Percentiles rank a stretch among this genome's conserved stretches.
phyloP scores from a whole-genome alignment of 2,888 invertebrate species.

The Stegana nigrithorax region DNA sequence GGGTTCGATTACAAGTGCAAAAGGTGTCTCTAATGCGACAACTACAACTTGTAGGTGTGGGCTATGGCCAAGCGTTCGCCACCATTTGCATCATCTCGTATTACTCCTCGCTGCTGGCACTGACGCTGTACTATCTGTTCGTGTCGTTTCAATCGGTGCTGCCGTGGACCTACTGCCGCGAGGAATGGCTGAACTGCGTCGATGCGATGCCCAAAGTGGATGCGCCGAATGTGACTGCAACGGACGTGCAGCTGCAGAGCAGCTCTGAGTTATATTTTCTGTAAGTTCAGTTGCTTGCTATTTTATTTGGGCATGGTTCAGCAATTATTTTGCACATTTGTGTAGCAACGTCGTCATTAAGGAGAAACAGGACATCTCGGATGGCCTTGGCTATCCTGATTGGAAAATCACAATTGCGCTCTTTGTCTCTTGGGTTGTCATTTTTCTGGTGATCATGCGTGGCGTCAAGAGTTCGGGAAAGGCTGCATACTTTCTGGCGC shows the following conservation, averaged over 20 bases:
- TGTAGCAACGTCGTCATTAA: conserved; percentile 71
- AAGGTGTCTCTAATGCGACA: conserved; percentile 31
- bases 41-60: conserved; percentile 76
- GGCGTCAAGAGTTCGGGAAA: conserved; percentile 85
- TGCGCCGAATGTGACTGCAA: conserved; percentile 4
- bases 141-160: conserved; percentile 78
- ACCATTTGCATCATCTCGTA: conserved; percentile 78
- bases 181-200: conserved; percentile 63
- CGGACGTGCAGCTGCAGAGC: conserved; percentile 60
- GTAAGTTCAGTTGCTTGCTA: conserved; percentile 65
- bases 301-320: background rate
- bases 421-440: conserved; percentile 76
- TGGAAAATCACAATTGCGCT: conserved; percentile 79
- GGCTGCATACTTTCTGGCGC: conserved; percentile 88
- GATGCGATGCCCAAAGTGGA: conserved; percentile 45
- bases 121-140: conserved; percentile 79
- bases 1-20: background rate
- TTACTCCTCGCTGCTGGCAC: conserved; percentile 80
- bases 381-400: conserved; percentile 72
- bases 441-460: conserved; percentile 77
- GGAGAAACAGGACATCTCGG: conserved; percentile 67
- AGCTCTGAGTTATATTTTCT: conserved; percentile 74
- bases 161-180: conserved; percentile 79
- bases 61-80: conserved; percentile 75
- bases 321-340: conserved; percentile 22